Base-by-base conservation (phyloP, 2,888 invertebrate genomes). In the Parnassius apollo region DNA sequence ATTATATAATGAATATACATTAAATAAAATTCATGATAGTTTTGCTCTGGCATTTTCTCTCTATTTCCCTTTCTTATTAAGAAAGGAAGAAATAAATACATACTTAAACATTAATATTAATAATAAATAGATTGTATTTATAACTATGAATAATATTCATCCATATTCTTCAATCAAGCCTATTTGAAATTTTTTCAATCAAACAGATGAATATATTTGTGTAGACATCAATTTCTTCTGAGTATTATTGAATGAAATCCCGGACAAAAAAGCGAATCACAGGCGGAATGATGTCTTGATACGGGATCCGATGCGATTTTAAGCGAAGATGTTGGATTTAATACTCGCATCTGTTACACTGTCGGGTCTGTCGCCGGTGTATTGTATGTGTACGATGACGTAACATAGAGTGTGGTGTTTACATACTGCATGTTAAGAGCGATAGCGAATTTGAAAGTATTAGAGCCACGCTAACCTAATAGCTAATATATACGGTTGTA, bases 271-370 rank as follows among this genome's bases (percentile, higher is more conserved):
- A 49, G 42, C 54, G 60, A 12, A 35, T 54, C 49, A n/a, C 12
- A 25, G 42, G 42, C 22, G 59, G 46, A 44, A 45, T 56, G 61
- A 57, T 56, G 56, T 57, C 57, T 57, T 57, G 61, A 61, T 61
- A 61, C 42, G 61, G 46, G 56, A 56, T 54, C 51, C 46, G 60
- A 42, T 42, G 46, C 25, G 50, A 61, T 61, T 51, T 57, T 25
- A n/a, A 35, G 35, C 4, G 7, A 35, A 35, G 18, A 50, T 45
- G 54, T 35, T 3, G 50, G 35, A 50, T 50, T 25, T 57, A 57
- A 61, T 61, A 51, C 57, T 18, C 18, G 57, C 61, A 61, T 57
- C 56, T 61, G 61, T 51, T 61, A 45, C 61, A 2, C 51, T 7
- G 48, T 35, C 22, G 48, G 35, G 57, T 4, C 51, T 7, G 48